A percentile compares a stretch with the other conserved stretches of the same genome.
Evolutionary conservation across 2,113 vertebrate genomes (phyloP).

Genomic region (Ceyx margarethae): DNA sequence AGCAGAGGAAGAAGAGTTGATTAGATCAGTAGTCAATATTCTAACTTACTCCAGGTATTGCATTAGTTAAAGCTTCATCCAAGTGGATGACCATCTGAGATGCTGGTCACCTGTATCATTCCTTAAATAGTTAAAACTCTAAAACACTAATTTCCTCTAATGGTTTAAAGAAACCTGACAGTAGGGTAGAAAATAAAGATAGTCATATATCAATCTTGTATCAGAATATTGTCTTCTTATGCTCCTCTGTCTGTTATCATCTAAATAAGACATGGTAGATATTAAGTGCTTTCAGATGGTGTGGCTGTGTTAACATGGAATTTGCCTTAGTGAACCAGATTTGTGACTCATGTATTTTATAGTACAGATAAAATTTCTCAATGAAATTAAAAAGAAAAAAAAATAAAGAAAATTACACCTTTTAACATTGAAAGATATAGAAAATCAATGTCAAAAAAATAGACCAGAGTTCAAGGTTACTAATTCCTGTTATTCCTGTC

Average conservation of each 20-base stretch:
- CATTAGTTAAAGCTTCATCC: not conserved
- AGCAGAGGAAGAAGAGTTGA: not conserved
- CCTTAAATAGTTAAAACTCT: not conserved
- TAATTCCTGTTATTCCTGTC: not conserved
- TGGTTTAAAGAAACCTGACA: not conserved
- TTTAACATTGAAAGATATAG: not conserved
- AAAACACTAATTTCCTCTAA: not conserved
- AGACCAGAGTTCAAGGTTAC: not conserved
- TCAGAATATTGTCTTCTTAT: not conserved
- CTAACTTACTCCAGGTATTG: not conserved
- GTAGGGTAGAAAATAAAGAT: not conserved
- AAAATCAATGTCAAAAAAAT: not conserved
- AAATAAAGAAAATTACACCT: not conserved
- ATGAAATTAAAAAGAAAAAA: not conserved
- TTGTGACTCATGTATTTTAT: not conserved
- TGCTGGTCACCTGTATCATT: not conserved
- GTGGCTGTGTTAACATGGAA: not conserved
- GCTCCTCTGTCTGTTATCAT: not conserved
- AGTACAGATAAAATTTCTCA: not conserved
- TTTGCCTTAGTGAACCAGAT: not conserved
- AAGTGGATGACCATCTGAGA: not conserved
- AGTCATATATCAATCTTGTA: accelerated
- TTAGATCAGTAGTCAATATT: not conserved
- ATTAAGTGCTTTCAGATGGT: not conserved
- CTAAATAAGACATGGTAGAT: not conserved